These are phyloP conservation scores for Drosophila pandora DNA, from an alignment of 1,140 invertebrate genomes.

Conservation along the genomic window DNA sequence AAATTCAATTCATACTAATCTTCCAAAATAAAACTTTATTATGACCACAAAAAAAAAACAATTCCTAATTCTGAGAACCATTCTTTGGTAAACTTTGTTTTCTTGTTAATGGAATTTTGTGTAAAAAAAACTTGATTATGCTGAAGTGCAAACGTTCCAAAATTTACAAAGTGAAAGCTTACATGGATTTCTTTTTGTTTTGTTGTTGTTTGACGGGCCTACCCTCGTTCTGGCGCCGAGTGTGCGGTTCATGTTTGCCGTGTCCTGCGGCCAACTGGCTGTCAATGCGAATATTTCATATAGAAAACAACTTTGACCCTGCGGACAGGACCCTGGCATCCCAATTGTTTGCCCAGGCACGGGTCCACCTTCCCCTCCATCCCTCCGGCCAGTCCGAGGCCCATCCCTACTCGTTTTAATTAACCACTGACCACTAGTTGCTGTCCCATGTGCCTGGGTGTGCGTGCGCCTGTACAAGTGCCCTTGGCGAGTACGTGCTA, in stretches of 20 bases:
- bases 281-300: constrained; percentile 64
- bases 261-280: constrained; percentile 56
- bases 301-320: constrained; percentile 51
- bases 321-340: constrained; percentile 8
- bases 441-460: constrained; percentile 26
- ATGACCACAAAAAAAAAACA: neutral
- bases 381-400: neutral
- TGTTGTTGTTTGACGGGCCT: constrained; percentile 7
- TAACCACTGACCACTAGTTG: constrained; percentile 76
- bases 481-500: constrained; percentile 60
- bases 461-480: neutral
- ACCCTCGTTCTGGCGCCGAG: constrained; percentile 6
- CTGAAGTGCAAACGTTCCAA: constrained; percentile 19
- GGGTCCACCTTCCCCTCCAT: neutral
- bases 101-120: constrained; percentile 22
- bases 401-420: constrained; percentile 54
- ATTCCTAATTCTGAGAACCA: constrained; percentile 14
- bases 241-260: constrained; percentile 29
- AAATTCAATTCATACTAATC: neutral
- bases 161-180: constrained; percentile 33
- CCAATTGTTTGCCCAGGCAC: constrained; percentile 39
- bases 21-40: neutral
- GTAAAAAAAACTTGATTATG: constrained; percentile 20
- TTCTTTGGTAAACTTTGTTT: constrained; percentile 21
- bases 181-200: neutral